Conservation (phyloP, 2,797 vertebrate species). For the Erethizon dorsatum region DNA sequence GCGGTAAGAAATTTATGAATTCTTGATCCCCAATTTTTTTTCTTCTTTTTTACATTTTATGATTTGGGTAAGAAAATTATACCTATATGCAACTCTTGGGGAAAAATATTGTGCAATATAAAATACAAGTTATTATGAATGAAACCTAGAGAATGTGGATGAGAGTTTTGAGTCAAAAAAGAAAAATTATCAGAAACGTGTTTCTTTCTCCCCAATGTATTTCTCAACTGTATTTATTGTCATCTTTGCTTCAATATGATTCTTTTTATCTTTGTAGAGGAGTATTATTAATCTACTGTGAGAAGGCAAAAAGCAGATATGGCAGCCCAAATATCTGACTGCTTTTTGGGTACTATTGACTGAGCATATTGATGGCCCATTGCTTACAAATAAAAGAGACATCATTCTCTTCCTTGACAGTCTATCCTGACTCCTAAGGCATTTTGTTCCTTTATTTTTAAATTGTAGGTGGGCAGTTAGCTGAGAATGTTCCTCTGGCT, state of each 20-base stretch:
- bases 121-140: constrained; percentile 28
- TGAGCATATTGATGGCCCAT: constrained; percentile 78
- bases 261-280: constrained; percentile 75
- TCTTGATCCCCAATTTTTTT: not conserved
- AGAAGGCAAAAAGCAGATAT: constrained; percentile 67
- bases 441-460: constrained; percentile 85
- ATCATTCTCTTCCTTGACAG: constrained; percentile 69
- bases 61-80: constrained; percentile 43
- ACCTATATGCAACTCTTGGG: not conserved
- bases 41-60: constrained; percentile 18
- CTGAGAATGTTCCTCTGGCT: constrained; percentile 76
- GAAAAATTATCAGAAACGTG: not conserved
- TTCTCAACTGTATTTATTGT: constrained; percentile 29
- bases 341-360: constrained; percentile 80
- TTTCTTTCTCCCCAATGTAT: not conserved
- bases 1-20: constrained; percentile 43
- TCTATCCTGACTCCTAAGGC: not conserved
- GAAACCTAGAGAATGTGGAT: not conserved
- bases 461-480: constrained; percentile 85
- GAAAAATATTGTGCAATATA: not conserved
- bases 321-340: constrained; percentile 77
- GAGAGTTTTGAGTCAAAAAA: not conserved
- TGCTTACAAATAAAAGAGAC: constrained; percentile 82
- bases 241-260: constrained; percentile 23
- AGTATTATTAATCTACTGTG: constrained; percentile 69